Evolutionary conservation across 2,888 invertebrate species (phyloP), one percentile per base, ranked within the genome.

Genomic region (Polymixis flavicincta): DNA sequence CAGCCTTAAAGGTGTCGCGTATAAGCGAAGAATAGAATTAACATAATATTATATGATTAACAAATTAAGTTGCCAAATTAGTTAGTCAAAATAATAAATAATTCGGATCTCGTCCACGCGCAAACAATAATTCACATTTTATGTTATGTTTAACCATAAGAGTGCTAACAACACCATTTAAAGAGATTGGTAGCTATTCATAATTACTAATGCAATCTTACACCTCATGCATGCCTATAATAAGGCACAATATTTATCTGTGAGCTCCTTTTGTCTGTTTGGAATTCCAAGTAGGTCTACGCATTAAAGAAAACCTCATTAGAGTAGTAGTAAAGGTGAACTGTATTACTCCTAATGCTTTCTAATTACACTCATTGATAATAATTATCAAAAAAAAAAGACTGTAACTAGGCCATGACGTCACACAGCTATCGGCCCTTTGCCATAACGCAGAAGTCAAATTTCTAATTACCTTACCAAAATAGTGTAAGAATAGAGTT

Each of bases 291-390:
- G n/a, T 32, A 45, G 17, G 32, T 70, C 22, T 66, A 7, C 45
- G 19, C 25, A 50, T 50, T 50, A 7, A 66, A 66, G 54, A 48
- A 22, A 66, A 67, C 32, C 66, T 75, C 83, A 78, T 78, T 82
- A 78, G 71, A 45, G 28, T 22, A n/a, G 32, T 48, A 22, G 9
- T 6, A 61, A 37, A 37, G 13, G 61, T 52, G 17, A 69, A 42
- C 37, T 19, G 19, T 1, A 74, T 77, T 68, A 81, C 61, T 52
- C 25, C n/a, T 57, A 80, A 76, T 71, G 55, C 13, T 65, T 80
- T 55, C 55, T 55, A 45, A 71, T 82, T 71, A 74, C 68, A 57
- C 57, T 66, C 59, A 65, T 54, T 76, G 45, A 63, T 59, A 69
- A 55, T 60, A 50, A 72, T 76, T 57, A 81, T 66, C 45, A 69